These are phyloP conservation scores for Percopsis omiscomaycus DNA, from an alignment of 2,797 vertebrate species.

Conservation along the genomic window DNA sequence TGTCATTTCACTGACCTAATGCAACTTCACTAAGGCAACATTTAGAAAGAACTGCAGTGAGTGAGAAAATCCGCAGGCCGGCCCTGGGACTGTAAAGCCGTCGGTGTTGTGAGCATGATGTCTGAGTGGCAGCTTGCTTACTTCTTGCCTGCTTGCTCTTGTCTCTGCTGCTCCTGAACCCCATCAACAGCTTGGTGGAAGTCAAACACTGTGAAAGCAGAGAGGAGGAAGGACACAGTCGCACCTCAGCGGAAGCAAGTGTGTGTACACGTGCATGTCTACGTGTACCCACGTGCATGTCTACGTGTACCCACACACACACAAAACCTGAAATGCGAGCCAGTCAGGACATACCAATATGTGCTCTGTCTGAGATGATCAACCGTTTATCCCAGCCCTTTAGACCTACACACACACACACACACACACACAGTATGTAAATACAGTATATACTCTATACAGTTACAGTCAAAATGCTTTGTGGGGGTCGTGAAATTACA, in stretches of 20 bases:
- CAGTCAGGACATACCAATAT: slow-evolving; percentile 87
- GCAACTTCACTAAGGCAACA: too few species aligned
- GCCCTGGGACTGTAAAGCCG: neutral
- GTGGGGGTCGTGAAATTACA: neutral
- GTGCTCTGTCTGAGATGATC: slow-evolving; percentile 96
- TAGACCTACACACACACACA: slow-evolving; percentile 80
- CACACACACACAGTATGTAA: slow-evolving; percentile 14
- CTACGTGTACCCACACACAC: slow-evolving; percentile 3
- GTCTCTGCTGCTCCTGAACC: slow-evolving; percentile 94
- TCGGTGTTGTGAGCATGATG: neutral
- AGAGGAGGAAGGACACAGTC: slow-evolving; percentile 65
- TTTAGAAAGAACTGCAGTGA: neutral
- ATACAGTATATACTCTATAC: neutral
- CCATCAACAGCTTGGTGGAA: slow-evolving; percentile 98
- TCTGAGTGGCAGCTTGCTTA: slow-evolving; percentile 72
- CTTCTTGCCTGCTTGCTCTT: slow-evolving; percentile 97
- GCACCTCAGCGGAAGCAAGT: slow-evolving; percentile 58
- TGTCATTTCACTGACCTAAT: too few species aligned
- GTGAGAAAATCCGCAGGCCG: neutral
- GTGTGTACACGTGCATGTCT: neutral
- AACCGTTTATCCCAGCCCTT: slow-evolving; percentile 94
- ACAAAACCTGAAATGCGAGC: neutral
- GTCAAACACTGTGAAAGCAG: slow-evolving; percentile 90
- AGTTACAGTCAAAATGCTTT: neutral
- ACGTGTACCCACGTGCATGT: slow-evolving; percentile 7